Conservation (phyloP, 2,888 invertebrate species). For the Sericinus montela region DNA sequence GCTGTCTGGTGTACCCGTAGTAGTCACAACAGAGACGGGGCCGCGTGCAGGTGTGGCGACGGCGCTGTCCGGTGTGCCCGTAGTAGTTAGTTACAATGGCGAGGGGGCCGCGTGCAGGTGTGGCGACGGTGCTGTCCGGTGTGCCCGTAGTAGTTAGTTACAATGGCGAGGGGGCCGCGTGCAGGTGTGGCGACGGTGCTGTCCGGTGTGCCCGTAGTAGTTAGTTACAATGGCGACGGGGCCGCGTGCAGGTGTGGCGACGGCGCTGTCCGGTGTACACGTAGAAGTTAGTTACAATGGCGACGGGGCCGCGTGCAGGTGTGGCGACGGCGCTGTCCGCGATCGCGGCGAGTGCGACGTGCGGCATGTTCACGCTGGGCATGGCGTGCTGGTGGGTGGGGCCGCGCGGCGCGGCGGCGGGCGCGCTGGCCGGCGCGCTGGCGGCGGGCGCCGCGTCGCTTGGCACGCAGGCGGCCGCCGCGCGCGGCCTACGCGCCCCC, state of each 20-base stretch:
- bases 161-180: no score
- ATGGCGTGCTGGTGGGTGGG: conserved; percentile 91
- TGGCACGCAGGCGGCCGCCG: conserved; percentile 83
- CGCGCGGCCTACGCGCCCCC: conserved; percentile 78
- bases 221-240: no score
- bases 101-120: no score
- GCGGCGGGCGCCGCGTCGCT: conserved; percentile 82
- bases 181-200: conserved; percentile 83
- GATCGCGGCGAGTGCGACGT: conserved; percentile 89
- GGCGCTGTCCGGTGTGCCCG: no score
- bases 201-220: no score
- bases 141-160: no score
- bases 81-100: no score
- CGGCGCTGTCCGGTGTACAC: conserved; percentile 89
- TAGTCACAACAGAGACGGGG: no score
- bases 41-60: no score
- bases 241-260: conserved; percentile 79
- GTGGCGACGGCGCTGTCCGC: conserved; percentile 88
- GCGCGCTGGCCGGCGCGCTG: conserved; percentile 81
- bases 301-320: conserved; percentile 52
- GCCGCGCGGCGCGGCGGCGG: conserved; percentile 80
- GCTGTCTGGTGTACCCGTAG: no score
- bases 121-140: conserved; percentile 88
- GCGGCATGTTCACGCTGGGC: conserved; percentile 90
- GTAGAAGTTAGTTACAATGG: no score